phyloP scores from a whole-genome alignment of 2,888 invertebrate species.

The Amblyjoppa fuscipennis region DNA sequence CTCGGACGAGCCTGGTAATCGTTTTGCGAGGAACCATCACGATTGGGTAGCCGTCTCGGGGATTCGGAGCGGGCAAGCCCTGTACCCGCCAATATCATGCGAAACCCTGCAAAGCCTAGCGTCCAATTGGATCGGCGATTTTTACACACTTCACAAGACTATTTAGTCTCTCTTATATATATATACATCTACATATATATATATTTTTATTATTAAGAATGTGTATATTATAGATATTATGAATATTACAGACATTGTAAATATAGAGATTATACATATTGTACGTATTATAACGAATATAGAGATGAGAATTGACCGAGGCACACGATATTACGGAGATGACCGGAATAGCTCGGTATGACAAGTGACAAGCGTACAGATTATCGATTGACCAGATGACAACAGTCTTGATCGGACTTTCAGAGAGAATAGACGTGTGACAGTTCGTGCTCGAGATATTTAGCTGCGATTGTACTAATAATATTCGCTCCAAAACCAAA shows the following conservation, averaged over 20 bases:
- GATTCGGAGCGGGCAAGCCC: conserved; percentile 64
- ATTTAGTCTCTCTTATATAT: background rate
- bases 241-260: background rate
- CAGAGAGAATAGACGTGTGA: too few species aligned
- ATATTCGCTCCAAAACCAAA: too few species aligned
- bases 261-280: background rate
- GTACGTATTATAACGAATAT: background rate
- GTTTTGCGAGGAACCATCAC: conserved; percentile 78
- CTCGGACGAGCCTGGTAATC: conserved; percentile 77
- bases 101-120: conserved; percentile 61
- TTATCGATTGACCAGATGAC: too few species aligned
- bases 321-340: too few species aligned
- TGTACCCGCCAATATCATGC: conserved; percentile 76
- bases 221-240: background rate
- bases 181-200: too few species aligned
- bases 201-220: too few species aligned
- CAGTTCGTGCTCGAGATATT: too few species aligned
- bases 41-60: conserved; percentile 79
- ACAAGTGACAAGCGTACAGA: too few species aligned
- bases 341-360: too few species aligned
- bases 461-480: too few species aligned
- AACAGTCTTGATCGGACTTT: too few species aligned
- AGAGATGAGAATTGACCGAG: too few species aligned
- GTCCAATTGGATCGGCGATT: background rate
- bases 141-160: background rate